These are phyloP conservation scores for Galbula dea DNA, from an alignment of 2,113 vertebrate genomes.

Conservation along the genomic window DNA sequence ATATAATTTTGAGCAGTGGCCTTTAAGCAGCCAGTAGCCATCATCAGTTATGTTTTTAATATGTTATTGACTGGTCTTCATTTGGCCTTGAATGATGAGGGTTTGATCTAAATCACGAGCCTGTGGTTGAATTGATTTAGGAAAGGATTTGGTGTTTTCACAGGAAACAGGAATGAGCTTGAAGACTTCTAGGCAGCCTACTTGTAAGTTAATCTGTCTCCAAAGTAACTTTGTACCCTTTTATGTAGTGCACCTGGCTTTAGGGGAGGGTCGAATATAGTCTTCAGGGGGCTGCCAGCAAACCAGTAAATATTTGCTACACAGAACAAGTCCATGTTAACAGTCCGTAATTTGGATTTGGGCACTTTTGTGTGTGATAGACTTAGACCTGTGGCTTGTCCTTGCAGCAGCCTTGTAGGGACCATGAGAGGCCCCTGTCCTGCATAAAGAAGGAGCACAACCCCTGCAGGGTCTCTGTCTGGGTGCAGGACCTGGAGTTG, in stretches of 20 bases:
- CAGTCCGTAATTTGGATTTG: not conserved
- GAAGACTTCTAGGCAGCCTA: not conserved
- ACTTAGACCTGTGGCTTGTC: not conserved
- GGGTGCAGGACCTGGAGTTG: not conserved
- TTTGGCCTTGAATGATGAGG: not conserved
- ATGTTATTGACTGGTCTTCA: not conserved
- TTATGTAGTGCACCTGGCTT: not conserved
- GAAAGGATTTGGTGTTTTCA: not conserved
- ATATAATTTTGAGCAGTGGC: not conserved
- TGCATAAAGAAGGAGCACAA: not conserved
- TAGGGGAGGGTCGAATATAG: not conserved
- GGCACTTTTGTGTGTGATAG: not conserved
- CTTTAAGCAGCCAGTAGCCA: not conserved
- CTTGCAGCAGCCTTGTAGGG: not conserved
- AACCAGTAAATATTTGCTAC: not conserved
- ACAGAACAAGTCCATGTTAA: not conserved
- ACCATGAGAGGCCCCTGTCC: not conserved
- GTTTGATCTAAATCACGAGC: not conserved
- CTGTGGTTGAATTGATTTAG: not conserved
- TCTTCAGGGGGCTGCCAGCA: not conserved
- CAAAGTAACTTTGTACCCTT: not conserved
- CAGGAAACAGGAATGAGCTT: not conserved
- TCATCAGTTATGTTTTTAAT: not conserved
- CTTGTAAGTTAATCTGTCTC: not conserved
- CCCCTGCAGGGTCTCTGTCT: not conserved